Conservation (phyloP, 2,797 vertebrate genomes). For the Sternotherus odoratus region DNA sequence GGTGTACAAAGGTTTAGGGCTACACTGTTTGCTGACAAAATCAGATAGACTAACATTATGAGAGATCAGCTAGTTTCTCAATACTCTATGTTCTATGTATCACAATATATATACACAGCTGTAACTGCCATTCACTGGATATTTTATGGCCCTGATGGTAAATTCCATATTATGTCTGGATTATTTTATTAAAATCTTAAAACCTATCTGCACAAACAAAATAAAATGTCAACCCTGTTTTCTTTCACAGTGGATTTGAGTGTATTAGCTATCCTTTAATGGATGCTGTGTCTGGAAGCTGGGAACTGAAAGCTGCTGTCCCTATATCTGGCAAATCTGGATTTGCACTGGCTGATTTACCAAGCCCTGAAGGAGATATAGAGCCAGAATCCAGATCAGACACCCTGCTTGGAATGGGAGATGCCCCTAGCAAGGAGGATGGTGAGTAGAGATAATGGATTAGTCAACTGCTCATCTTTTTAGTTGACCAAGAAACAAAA, state of each 20-base stretch:
- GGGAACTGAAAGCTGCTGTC: slow-evolving; percentile 59
- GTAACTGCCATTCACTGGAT: neutral
- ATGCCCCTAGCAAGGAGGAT: neutral
- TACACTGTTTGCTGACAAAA: neutral
- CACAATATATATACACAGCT: neutral
- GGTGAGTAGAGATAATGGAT: slow-evolving; percentile 71
- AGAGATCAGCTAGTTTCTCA: neutral
- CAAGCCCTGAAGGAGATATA: slow-evolving; percentile 53
- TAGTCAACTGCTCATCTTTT: slow-evolving; percentile 17
- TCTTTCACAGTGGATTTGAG: slow-evolving; percentile 77
- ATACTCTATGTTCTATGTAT: neutral
- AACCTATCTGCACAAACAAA: slow-evolving; percentile 28
- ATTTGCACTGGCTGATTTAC: slow-evolving; percentile 52
- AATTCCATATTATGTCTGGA: slow-evolving; percentile 13
- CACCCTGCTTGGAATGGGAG: slow-evolving; percentile 29
- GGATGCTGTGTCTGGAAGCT: slow-evolving; percentile 61
- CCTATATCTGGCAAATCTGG: slow-evolving; percentile 66
- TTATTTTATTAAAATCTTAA: slow-evolving; percentile 11
- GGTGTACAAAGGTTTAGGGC: neutral
- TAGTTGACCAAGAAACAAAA: slow-evolving; percentile 9
- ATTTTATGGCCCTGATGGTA: neutral
- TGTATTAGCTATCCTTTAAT: slow-evolving; percentile 81
- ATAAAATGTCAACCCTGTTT: slow-evolving; percentile 37
- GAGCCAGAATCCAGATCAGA: slow-evolving; percentile 74
- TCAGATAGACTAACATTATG: neutral